Evolutionary conservation across 1,140 invertebrate genomes (phyloP), one percentile per base, ranked within the genome.

Genomic region (Melipona quadrifasciata): DNA sequence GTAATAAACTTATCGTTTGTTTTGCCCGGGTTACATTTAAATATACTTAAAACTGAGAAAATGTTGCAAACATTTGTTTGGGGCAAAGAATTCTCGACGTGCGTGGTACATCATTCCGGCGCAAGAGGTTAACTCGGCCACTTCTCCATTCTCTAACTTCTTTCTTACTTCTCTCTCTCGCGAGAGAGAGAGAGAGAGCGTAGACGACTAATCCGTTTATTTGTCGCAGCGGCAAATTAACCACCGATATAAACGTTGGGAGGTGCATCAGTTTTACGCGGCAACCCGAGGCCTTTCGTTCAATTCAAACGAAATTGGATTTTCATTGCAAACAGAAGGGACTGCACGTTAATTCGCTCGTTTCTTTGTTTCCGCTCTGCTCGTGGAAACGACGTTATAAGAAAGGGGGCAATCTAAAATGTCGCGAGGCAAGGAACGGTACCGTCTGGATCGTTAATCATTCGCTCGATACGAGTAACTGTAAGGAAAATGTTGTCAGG

Each of bases 241-340:
- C 51, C 80, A n/a, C 39, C 24, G 16, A 27, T 39, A n/a, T 68
- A 75, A 76, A 68, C 80, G 61, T 24, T 27, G 5, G 0, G 39
- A n/a, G 39, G 39, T 39, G 80, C 71, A 74, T 82, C 80, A 75
- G 27, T 61, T 82, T 75, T 82, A 81, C 70, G 71, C 71, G 71
- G 27, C 27, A 68, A 82, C 61, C 68, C 57, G 10, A 14, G 51
- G 51, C 1, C 71, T 24, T 73, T 51, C 80, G 47, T n/a, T n/a
- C n/a, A n/a, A 27, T 74, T 82, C 71, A 67, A 82, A 82, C 80
- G 80, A 68, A 76, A 82, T 82, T 82, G 72, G 51, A 82, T 82
- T 76, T 76, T 82, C 80, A 82, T 82, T 53, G 72, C 72, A 14
- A 74, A 67, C 39, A n/a, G 51, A 47, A 21, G 58, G 24, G 61